Percentiles rank a stretch among this genome's conserved stretches.
Evolutionary conservation across 2,797 vertebrate genomes (phyloP).

Genomic region (Cheirogaleus major): DNA sequence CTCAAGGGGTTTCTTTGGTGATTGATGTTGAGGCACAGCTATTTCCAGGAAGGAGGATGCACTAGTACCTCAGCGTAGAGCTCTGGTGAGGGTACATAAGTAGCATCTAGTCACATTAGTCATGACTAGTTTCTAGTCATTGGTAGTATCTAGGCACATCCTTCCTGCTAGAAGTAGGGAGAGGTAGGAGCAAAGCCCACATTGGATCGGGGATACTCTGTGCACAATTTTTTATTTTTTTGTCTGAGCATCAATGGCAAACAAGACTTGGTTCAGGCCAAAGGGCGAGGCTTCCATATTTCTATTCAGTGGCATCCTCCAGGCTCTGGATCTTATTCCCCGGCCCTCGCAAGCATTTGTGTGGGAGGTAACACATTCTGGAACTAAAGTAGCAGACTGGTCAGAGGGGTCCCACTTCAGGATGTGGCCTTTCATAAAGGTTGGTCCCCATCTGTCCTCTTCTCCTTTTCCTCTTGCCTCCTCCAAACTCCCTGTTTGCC

Average conservation of each 20-base stretch:
- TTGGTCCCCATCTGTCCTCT: background rate
- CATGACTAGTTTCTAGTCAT: background rate
- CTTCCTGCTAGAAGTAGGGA: background rate
- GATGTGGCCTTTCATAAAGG: background rate
- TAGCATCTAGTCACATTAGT: background rate
- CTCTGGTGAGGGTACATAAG: background rate
- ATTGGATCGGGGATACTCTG: background rate
- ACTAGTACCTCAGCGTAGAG: background rate
- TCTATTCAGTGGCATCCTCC: background rate
- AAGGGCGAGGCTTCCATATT: background rate
- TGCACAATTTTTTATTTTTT: background rate
- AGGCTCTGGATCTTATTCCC: background rate
- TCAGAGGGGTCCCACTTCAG: background rate
- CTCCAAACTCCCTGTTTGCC: background rate
- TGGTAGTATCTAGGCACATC: background rate
- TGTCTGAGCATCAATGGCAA: background rate
- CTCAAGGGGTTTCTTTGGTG: background rate
- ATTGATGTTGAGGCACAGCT: background rate
- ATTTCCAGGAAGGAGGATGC: background rate
- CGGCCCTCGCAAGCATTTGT: background rate
- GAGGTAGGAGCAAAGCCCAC: background rate
- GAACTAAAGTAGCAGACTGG: background rate
- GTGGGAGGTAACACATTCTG: background rate
- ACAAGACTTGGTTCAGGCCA: background rate
- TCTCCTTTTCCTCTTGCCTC: background rate